Evolutionary conservation across 2,888 invertebrate genomes (phyloP), one percentile per base, ranked within the genome.

Genomic region (Cristatella mucedo): DNA sequence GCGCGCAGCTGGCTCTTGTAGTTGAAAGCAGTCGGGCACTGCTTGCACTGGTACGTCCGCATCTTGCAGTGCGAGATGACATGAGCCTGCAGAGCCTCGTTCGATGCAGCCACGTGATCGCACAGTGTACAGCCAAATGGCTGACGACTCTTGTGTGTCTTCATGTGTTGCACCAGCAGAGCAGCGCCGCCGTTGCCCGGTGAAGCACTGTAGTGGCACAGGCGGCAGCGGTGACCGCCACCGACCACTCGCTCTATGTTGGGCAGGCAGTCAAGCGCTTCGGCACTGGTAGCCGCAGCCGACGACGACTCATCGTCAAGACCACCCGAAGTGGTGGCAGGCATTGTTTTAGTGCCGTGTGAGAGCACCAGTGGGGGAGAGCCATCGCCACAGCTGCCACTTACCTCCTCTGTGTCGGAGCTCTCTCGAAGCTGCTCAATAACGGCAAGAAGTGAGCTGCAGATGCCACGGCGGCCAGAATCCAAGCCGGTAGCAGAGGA

Each of bases 1-100:
- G 59, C 59, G n/a, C 61, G 44, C n/a, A 61, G 49, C 37, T 59
- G 59, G 45, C 59, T 61, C 47, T 61, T 62, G 45, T 60, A 59
- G 46, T 57, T 57, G 41, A 62, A 60, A 16, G 49, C 51, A 11
- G 54, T 50, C 16, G 53, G 46, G 46, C 61, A 62, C 19, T 54
- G 44, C 43, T 59, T 60, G 46, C 62, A 61, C 43, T 56, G 55
- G 38, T 58, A 61, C 2, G 55, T 55, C 20, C 59, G 48, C 11
- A 57, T 52, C 45, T 61, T 61, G 46, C 61, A 61, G 43, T 62
- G 62, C 41, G 58, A 55, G 7, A 62, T 54, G 58, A 60, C 60
- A 42, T 61, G 61, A 31, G 56, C 55, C 33, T 62, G 60, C 15
- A 62, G 45, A 9, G 46, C 47, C 40, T 56, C 59, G 37, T 54